Percentiles rank a stretch among this genome's conserved stretches.
phyloP scores from a whole-genome alignment of 2,888 invertebrate species.

The Apeira syringaria region DNA sequence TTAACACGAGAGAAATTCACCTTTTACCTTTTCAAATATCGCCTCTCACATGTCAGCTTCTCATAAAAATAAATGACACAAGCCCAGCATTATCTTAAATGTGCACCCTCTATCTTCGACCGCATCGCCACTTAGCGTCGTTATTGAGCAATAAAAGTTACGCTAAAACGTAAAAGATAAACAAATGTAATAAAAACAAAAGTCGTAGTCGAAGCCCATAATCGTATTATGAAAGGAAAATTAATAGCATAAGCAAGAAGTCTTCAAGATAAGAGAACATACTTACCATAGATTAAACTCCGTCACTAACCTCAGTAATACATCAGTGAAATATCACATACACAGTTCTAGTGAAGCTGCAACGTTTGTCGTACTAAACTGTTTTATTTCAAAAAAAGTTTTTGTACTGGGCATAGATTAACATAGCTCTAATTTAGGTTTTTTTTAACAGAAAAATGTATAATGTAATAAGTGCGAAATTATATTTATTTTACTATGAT shows the following conservation, averaged over 20 bases:
- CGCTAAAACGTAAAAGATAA: conserved; percentile 39
- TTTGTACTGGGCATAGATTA: too few species aligned
- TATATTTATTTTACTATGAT: too few species aligned
- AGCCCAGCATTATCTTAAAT: conserved; percentile 13
- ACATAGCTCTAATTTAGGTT: too few species aligned
- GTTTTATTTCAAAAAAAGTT: too few species aligned
- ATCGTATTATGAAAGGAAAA: conserved; percentile 53
- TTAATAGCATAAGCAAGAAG: conserved; percentile 48
- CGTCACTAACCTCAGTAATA: too few species aligned
- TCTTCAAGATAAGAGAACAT: conserved; percentile 18
- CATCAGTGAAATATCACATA: background rate
- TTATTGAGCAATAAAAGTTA: conserved; percentile 21
- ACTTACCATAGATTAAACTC: background rate
- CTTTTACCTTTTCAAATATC: too few species aligned
- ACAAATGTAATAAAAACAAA: conserved; percentile 42
- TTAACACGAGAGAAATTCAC: too few species aligned
- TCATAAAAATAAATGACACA: background rate
- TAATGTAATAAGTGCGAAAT: too few species aligned
- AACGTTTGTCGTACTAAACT: too few species aligned
- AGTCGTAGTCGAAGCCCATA: conserved; percentile 44
- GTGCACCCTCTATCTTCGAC: conserved; percentile 8
- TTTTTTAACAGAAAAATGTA: too few species aligned
- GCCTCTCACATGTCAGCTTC: too few species aligned
- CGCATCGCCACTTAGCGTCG: conserved; percentile 12
- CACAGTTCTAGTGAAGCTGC: too few species aligned